Percentiles rank a stretch among this genome's conserved stretches.
These are phyloP conservation scores for Meleagris gallopavo DNA, from an alignment of 2,113 vertebrate genomes.

Conservation along the genomic window DNA sequence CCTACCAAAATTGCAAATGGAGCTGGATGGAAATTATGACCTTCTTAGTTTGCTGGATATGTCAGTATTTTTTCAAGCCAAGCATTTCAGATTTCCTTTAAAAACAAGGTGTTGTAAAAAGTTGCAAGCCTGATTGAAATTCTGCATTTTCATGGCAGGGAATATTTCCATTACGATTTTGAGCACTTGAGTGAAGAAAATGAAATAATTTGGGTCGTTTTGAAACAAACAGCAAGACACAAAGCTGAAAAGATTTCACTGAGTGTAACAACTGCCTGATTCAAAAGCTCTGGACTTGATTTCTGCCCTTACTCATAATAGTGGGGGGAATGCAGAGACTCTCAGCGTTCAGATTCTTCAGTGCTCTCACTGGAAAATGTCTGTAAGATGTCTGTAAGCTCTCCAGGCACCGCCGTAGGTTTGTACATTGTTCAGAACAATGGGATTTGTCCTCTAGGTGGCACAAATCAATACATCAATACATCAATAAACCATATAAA, in stretches of 20 bases:
- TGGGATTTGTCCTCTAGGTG: conserved; percentile 9
- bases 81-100: not conserved
- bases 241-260: not conserved
- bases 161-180: not conserved
- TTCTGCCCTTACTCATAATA: not conserved
- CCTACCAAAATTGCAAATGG: conserved; percentile 14
- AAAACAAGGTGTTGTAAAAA: not conserved
- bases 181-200: not conserved
- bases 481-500: conserved; percentile 55
- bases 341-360: not conserved
- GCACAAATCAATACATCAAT: conserved; percentile 22
- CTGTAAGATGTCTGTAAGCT: not conserved
- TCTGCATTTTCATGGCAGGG: not conserved
- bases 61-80: fast-evolving
- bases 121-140: not conserved
- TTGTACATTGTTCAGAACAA: conserved; percentile 1
- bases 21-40: conserved; percentile 50
- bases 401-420: not conserved
- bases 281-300: not conserved
- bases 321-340: fast-evolving
- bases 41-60: not conserved
- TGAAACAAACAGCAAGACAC: not conserved
- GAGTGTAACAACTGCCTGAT: not conserved
- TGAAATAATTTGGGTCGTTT: not conserved
- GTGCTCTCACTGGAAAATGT: not conserved